Conservation (phyloP, 2,888 invertebrate genomes). For the Syritta pipiens region DNA sequence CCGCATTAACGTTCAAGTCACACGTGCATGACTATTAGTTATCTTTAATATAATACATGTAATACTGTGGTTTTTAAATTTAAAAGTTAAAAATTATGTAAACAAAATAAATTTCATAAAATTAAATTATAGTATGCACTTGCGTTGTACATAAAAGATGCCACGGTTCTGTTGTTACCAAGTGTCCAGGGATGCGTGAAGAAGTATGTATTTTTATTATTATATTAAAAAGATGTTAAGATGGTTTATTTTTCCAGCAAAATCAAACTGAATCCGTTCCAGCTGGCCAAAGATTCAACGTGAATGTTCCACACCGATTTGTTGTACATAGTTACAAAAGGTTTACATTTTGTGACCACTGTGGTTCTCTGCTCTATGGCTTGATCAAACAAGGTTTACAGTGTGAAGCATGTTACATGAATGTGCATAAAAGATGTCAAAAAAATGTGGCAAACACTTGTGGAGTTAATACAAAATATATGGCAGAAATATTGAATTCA, state of each 20-base stretch:
- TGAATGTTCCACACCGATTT: constrained; percentile 98
- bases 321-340: constrained; percentile 97
- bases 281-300: constrained; percentile 93
- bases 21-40: background rate
- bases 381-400: constrained; percentile 97
- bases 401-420: constrained; percentile 97
- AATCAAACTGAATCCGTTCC: constrained; percentile 83
- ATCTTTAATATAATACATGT: background rate
- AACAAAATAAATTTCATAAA: constrained; percentile 42
- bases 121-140: constrained; percentile 90
- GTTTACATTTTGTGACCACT: constrained; percentile 99
- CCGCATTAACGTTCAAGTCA: no score
- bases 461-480: constrained; percentile 97
- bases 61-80: constrained; percentile 8
- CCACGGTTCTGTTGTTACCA: constrained; percentile 97
- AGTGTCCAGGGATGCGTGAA: constrained; percentile 98
- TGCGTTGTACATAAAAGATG: constrained; percentile 99
- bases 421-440: constrained; percentile 99
- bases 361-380: constrained; percentile 98
- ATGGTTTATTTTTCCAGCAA: constrained; percentile 72
- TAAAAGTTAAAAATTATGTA: constrained; percentile 18
- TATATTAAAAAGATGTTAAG: background rate
- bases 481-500: constrained; percentile 95
- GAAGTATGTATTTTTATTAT: constrained; percentile 81
- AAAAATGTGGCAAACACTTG: constrained; percentile 99